phyloP scores from a whole-genome alignment of 2,797 vertebrate species.

The Gastrophryne carolinensis region DNA sequence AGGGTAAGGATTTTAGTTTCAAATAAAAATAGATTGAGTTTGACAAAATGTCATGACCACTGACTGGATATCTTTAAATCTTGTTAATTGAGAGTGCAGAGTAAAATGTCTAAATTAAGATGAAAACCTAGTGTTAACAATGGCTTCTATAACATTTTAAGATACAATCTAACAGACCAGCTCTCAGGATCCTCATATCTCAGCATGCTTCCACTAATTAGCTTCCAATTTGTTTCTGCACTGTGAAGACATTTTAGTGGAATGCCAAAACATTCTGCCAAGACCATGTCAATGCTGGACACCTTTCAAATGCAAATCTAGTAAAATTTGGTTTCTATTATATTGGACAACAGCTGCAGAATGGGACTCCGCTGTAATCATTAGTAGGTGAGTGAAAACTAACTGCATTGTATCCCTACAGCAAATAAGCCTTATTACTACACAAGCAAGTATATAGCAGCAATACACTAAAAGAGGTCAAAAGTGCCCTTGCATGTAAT shows the following conservation, averaged over 20 bases:
- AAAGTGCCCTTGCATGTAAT: too few species aligned
- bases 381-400: conserved; percentile 13
- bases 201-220: conserved; percentile 61
- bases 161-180: conserved; percentile 61
- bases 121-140: conserved; percentile 58
- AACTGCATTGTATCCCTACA: neutral
- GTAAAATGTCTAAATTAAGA: conserved; percentile 61
- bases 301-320: conserved; percentile 55
- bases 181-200: conserved; percentile 66
- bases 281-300: conserved; percentile 55
- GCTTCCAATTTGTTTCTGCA: conserved; percentile 62
- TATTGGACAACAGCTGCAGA: conserved; percentile 47
- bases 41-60: conserved; percentile 60
- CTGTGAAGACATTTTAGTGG: conserved; percentile 63
- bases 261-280: conserved; percentile 55
- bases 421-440: conserved; percentile 1
- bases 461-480: too few species aligned
- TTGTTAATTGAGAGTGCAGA: conserved; percentile 50
- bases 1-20: too few species aligned
- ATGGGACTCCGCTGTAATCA: conserved; percentile 44
- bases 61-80: conserved; percentile 57
- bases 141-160: conserved; percentile 65
- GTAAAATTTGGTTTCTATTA: conserved; percentile 28
- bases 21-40: conserved; percentile 5
- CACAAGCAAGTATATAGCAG: conserved; percentile 35